These are phyloP conservation scores for Philypnodon macrostomus DNA, from an alignment of 2,797 vertebrate genomes.

Conservation along the genomic window DNA sequence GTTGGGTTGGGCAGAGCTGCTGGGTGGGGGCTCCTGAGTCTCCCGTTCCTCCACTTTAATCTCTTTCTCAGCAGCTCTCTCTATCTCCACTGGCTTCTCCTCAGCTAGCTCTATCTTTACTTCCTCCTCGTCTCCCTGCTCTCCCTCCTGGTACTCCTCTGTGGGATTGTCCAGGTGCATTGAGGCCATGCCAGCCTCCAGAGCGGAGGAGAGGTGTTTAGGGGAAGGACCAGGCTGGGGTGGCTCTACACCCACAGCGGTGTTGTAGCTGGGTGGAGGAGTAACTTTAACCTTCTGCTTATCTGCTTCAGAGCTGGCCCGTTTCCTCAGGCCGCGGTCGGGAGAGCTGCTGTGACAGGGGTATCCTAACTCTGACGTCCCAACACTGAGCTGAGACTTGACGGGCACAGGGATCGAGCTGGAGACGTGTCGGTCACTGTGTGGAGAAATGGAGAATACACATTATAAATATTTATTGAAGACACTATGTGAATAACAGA, in stretches of 20 bases:
- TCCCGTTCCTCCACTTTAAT: constrained; percentile 23
- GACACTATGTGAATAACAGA: constrained; percentile 8
- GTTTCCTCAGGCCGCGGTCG: constrained; percentile 83
- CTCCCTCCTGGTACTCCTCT: constrained; percentile 46
- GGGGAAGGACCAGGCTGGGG: constrained; percentile 41
- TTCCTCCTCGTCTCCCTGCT: constrained; percentile 17
- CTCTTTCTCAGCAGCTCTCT: constrained; percentile 20
- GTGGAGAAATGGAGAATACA: constrained; percentile 13
- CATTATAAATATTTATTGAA: too few relatives aligned
- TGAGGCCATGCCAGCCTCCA: constrained; percentile 73
- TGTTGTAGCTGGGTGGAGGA: constrained; percentile 82
- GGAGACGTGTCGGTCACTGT: constrained; percentile 88
- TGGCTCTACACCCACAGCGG: constrained; percentile 52
- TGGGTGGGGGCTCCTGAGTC: constrained; percentile 10
- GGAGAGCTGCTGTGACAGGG: constrained; percentile 81
- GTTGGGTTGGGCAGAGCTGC: constrained; percentile 15
- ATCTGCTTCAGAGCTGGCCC: constrained; percentile 85
- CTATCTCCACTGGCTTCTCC: constrained; percentile 10
- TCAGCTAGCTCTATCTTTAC: neutral
- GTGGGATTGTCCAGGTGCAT: constrained; percentile 66
- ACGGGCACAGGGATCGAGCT: constrained; percentile 88
- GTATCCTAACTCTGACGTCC: constrained; percentile 74
- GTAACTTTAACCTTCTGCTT: constrained; percentile 79
- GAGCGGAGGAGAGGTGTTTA: constrained; percentile 74
- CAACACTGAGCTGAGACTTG: constrained; percentile 82